These are phyloP conservation scores for Indicator indicator DNA, from an alignment of 2,113 vertebrate genomes.

Conservation along the genomic window DNA sequence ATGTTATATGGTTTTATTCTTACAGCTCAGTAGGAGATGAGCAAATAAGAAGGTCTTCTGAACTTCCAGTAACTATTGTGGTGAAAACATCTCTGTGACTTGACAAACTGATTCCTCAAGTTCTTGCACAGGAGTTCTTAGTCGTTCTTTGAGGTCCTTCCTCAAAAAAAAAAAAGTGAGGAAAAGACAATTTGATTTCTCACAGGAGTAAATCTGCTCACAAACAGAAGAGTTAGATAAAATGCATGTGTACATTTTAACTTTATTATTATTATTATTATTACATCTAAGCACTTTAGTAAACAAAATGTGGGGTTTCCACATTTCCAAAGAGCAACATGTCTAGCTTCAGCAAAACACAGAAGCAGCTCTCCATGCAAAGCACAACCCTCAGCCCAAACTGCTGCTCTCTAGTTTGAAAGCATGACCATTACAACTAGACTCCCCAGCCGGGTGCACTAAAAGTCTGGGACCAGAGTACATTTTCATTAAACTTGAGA, in stretches of 20 bases:
- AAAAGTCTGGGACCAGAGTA: background rate
- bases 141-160: background rate
- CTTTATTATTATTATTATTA: background rate
- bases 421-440: background rate
- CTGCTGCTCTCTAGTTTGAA: background rate
- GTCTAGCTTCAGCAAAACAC: background rate
- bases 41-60: background rate
- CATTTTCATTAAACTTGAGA: background rate
- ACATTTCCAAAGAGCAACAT: background rate
- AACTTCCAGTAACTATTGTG: background rate
- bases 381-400: background rate
- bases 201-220: background rate
- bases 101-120: background rate
- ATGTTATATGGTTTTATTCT: background rate
- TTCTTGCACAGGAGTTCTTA: background rate
- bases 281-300: background rate
- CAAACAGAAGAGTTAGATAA: background rate
- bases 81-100: background rate
- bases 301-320: background rate
- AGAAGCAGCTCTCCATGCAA: background rate
- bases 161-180: background rate
- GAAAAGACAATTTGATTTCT: background rate
- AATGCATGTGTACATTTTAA: background rate
- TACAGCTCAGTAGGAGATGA: background rate
- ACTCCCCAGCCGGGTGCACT: background rate